A percentile compares a stretch with the other conserved stretches of the same genome.
phyloP scores from a whole-genome alignment of 2,797 vertebrate genomes.

The Pterois miles region DNA sequence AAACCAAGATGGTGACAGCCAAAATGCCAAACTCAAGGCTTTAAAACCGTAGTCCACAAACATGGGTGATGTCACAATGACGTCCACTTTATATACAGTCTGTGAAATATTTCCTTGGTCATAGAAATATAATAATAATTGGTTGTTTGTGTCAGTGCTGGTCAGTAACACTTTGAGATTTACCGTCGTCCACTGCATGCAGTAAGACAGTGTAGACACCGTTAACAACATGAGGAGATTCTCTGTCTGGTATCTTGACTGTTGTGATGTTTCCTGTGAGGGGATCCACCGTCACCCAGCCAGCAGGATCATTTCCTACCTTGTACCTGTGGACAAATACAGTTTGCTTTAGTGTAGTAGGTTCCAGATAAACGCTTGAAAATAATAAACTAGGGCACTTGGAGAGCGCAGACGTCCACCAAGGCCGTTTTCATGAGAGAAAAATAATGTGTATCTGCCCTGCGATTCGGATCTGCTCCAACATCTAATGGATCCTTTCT shows the following conservation, averaged over 20 bases:
- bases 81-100: no score
- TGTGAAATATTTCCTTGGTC: not conserved
- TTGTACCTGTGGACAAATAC: slow-evolving; percentile 61
- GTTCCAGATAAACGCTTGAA: not conserved
- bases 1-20: no score
- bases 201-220: slow-evolving; percentile 67
- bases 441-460: not conserved
- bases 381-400: not conserved
- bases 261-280: slow-evolving; percentile 73
- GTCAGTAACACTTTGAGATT: not conserved
- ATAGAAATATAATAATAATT: not conserved
- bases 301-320: slow-evolving; percentile 72
- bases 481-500: not conserved
- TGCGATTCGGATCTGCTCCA: not conserved
- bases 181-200: slow-evolving; percentile 78
- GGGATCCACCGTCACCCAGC: slow-evolving; percentile 74
- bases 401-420: not conserved
- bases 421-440: not conserved
- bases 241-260: slow-evolving; percentile 64
- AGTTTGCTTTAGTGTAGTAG: not conserved
- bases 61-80: accelerated
- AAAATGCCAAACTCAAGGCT: no score
- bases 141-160: not conserved
- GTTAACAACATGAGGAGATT: slow-evolving; percentile 69
- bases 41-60: no score